A percentile compares a stretch with the other conserved stretches of the same genome.
These are phyloP conservation scores for Notoglanidium macrostoma DNA, from an alignment of 2,797 vertebrate species.

Conservation along the genomic window DNA sequence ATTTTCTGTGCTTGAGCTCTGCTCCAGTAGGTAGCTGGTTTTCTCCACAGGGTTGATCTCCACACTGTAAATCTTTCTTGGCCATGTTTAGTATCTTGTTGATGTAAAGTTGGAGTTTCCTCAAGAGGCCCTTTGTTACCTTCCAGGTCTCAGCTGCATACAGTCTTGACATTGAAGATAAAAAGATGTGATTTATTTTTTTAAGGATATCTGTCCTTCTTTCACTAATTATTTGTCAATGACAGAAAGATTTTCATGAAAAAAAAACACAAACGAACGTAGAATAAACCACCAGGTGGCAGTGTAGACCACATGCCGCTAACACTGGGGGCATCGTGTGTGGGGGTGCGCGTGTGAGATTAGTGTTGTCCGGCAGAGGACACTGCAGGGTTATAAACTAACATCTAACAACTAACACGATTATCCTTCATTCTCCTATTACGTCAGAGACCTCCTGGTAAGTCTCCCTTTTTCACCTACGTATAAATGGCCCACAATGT, in stretches of 20 bases:
- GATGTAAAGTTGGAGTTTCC: not conserved
- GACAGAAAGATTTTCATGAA: not conserved
- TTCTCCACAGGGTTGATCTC: not conserved
- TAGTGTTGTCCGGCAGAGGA: constrained; percentile 27
- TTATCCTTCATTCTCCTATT: not conserved
- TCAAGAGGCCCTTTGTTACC: not conserved
- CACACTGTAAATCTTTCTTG: not conserved
- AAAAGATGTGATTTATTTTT: not conserved
- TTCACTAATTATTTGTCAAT: no score
- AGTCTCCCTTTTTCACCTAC: not conserved
- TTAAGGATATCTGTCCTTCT: not conserved
- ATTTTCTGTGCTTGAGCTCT: not conserved
- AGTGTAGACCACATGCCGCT: constrained; percentile 20
- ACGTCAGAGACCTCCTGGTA: not conserved
- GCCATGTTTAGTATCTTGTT: not conserved
- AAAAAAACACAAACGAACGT: not conserved
- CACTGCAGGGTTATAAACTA: not conserved
- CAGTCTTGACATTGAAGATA: not conserved
- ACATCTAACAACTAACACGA: not conserved
- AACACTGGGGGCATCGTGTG: not conserved
- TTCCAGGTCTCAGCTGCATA: not conserved
- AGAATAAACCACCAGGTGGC: constrained; percentile 17
- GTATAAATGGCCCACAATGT: constrained; percentile 2
- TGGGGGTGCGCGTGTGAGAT: no score
- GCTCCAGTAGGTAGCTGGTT: not conserved